phyloP scores from a whole-genome alignment of 2,797 vertebrate species.

The Benthosema pterotum region DNA sequence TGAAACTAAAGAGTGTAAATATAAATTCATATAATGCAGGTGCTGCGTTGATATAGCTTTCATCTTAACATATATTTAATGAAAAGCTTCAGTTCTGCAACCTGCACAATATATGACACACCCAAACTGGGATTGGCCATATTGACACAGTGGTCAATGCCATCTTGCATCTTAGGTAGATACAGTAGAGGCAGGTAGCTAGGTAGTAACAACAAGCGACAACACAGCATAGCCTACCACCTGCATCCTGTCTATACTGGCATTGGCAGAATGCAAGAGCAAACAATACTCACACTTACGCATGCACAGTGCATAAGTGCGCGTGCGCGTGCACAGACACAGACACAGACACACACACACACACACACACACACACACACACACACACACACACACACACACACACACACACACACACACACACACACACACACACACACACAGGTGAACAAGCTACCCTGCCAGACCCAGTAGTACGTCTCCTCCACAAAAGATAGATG shows the following conservation, averaged over 20 bases:
- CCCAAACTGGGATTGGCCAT: too few species aligned
- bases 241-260: constrained; percentile 20
- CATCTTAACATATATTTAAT: too few species aligned
- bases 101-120: too few species aligned
- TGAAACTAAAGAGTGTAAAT: too few species aligned
- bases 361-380: not conserved
- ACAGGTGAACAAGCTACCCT: not conserved
- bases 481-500: constrained; percentile 20
- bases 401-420: not conserved
- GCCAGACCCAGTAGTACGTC: constrained; percentile 3
- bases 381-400: not conserved
- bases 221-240: not conserved
- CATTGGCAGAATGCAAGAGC: not conserved
- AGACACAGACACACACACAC: not conserved
- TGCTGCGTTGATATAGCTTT: too few species aligned
- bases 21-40: too few species aligned
- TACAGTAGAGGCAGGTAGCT: too few species aligned
- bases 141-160: too few species aligned
- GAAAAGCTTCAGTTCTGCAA: too few species aligned
- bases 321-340: not conserved
- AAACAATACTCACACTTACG: constrained; percentile 7
- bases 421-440: not conserved
- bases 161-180: not conserved
- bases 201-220: too few species aligned
- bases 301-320: not conserved